Evolutionary conservation across 2,797 vertebrate species (phyloP).

Genomic region (Yasuhikotakia modesta): DNA sequence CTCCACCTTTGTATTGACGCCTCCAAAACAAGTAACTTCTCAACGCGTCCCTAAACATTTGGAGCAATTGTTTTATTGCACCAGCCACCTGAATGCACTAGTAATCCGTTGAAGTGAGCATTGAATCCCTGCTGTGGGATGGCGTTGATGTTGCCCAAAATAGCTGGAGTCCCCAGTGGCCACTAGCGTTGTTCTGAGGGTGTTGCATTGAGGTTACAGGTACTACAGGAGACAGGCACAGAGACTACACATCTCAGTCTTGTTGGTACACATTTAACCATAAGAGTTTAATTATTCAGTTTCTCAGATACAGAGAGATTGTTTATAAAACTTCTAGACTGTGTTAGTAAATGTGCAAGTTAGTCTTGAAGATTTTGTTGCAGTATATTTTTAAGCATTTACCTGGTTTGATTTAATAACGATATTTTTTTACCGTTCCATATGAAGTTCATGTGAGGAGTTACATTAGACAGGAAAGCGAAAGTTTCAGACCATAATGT

Average conservation of each 20-base stretch:
- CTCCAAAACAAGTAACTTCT: not conserved
- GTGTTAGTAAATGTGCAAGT: constrained; percentile 1
- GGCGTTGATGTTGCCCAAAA: constrained; percentile 10
- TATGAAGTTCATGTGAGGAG: constrained; percentile 57
- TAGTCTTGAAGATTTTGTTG: constrained; percentile 40
- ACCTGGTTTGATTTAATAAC: constrained; percentile 16
- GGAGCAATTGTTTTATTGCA: constrained; percentile 7
- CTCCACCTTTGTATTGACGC: not conserved
- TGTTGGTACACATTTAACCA: constrained; percentile 52
- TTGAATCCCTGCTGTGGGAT: not conserved
- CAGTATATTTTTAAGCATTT: constrained; percentile 70
- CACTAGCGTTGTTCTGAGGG: constrained; percentile 1
- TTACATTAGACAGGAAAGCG: constrained; percentile 23
- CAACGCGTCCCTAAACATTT: not conserved
- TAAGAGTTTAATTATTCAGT: not conserved
- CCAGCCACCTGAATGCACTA: constrained; percentile 8
- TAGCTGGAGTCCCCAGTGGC: not conserved
- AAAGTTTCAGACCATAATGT: constrained; percentile 24
- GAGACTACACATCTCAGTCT: constrained; percentile 39
- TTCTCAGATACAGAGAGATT: not conserved
- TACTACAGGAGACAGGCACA: too few relatives aligned
- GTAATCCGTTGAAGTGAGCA: not conserved
- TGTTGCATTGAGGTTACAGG: constrained; percentile 55
- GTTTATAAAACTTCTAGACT: not conserved
- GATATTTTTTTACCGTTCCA: constrained; percentile 39